Evolutionary conservation across 2,888 invertebrate genomes (phyloP).

Genomic region (Pyrochroa serraticornis): DNA sequence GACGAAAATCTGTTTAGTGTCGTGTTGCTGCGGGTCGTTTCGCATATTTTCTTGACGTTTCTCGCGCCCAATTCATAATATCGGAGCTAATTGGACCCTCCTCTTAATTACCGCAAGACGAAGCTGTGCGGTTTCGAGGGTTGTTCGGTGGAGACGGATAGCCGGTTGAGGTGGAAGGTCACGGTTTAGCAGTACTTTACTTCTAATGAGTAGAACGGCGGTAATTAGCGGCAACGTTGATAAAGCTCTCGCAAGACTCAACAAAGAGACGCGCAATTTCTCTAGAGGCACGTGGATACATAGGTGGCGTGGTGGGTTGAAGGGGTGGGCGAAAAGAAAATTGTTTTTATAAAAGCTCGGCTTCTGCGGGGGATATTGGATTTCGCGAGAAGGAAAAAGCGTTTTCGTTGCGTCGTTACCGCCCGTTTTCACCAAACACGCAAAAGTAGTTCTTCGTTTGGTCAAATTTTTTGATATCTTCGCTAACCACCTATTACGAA

Average conservation of each 20-base stretch:
- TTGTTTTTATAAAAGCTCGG: too few species aligned
- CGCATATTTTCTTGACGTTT: constrained; percentile 34
- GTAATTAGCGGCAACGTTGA: constrained; percentile 21
- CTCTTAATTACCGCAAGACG: constrained; percentile 2
- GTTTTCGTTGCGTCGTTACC: too few species aligned
- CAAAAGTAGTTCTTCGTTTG: too few species aligned
- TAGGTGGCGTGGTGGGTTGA: too few species aligned
- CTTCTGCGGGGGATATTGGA: too few species aligned
- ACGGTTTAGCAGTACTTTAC: constrained; percentile 28
- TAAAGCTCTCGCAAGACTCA: constrained; percentile 13
- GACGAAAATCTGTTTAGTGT: constrained; percentile 22
- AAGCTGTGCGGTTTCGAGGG: constrained; percentile 1
- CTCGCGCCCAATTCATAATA: constrained; percentile 19
- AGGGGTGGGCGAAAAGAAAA: too few species aligned
- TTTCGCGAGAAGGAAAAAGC: too few species aligned
- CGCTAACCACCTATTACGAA: too few species aligned
- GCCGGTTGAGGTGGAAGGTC: constrained; percentile 29
- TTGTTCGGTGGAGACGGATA: constrained; percentile 23
- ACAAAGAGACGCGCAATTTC: not conserved
- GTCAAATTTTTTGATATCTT: too few species aligned
- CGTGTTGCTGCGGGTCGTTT: constrained; percentile 22
- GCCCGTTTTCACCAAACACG: too few species aligned
- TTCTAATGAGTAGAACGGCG: constrained; percentile 24
- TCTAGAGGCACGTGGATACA: too few species aligned
- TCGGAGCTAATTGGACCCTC: constrained; percentile 20